phyloP scores from a whole-genome alignment of 2,888 invertebrate species.

The Heliconius ethilla region DNA sequence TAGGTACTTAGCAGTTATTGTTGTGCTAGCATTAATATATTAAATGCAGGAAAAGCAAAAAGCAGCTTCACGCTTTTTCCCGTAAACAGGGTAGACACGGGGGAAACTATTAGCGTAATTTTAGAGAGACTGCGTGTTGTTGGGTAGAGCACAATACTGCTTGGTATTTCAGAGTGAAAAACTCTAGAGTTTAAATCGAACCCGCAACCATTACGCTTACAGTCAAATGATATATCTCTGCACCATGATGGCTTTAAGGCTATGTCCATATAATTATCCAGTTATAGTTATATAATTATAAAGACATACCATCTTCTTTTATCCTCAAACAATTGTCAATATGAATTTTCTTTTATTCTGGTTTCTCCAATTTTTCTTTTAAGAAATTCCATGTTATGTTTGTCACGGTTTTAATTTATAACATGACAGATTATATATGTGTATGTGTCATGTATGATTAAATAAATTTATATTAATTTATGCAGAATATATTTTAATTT shows the following conservation, averaged over 20 bases:
- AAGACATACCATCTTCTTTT: not conserved
- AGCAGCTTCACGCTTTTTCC: not conserved
- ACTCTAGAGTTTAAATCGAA: not conserved
- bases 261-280: not conserved
- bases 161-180: not conserved
- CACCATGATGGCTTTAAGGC: not conserved
- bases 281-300: not conserved
- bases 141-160: not conserved
- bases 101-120: too few relatives aligned
- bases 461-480: not conserved
- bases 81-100: not conserved
- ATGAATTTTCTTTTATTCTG: conserved; percentile 2
- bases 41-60: not conserved
- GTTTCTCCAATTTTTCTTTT: conserved; percentile 4
- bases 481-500: not conserved
- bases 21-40: not conserved
- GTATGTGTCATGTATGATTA: not conserved
- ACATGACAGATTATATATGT: not conserved
- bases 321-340: not conserved
- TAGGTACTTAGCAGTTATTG: not conserved
- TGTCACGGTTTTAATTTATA: not conserved
- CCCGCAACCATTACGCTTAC: not conserved
- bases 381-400: not conserved
- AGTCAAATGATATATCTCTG: not conserved
- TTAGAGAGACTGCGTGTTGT: not conserved